phyloP scores from a whole-genome alignment of 2,888 invertebrate species.

The Caenorhabditis macrosperma region DNA sequence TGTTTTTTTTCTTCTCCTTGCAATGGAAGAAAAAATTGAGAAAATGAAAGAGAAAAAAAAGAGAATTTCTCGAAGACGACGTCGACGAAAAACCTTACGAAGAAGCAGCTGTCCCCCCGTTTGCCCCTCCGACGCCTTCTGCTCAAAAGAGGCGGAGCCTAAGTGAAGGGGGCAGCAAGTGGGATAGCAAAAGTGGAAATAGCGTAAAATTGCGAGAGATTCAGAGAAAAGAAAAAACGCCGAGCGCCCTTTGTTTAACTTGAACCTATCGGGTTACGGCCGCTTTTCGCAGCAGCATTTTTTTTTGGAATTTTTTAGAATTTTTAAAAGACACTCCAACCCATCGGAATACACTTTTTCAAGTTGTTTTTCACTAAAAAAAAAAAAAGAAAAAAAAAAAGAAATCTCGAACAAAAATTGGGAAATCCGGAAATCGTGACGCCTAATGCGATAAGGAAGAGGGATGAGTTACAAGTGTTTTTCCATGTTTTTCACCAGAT shows the following conservation, averaged over 20 bases:
- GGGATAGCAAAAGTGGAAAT: neutral
- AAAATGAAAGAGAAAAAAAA: conserved; percentile 4
- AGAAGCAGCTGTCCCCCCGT: conserved; percentile 2
- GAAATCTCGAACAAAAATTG: neutral
- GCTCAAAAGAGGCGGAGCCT: conserved; percentile 5
- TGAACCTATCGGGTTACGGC: conserved; percentile 1
- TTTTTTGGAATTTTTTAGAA: neutral
- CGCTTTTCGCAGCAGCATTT: neutral
- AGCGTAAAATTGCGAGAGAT: too few species aligned
- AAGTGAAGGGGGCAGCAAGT: neutral
- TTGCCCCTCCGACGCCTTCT: conserved; percentile 7
- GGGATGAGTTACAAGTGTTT: neutral
- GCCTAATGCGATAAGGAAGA: neutral
- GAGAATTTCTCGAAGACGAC: neutral
- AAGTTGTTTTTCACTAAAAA: too few species aligned
- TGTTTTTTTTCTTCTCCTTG: conserved; percentile 3
- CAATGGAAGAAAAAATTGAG: neutral
- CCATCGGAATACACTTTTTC: too few species aligned
- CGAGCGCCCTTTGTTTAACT: conserved; percentile 13
- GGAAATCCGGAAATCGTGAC: neutral
- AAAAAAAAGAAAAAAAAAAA: neutral
- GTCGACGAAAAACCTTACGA: too few species aligned
- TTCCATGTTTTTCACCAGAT: neutral
- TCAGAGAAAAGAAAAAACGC: neutral
- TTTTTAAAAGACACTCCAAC: neutral